Conservation (phyloP, 2,113 vertebrate genomes). For the Anhinga rufa region DNA sequence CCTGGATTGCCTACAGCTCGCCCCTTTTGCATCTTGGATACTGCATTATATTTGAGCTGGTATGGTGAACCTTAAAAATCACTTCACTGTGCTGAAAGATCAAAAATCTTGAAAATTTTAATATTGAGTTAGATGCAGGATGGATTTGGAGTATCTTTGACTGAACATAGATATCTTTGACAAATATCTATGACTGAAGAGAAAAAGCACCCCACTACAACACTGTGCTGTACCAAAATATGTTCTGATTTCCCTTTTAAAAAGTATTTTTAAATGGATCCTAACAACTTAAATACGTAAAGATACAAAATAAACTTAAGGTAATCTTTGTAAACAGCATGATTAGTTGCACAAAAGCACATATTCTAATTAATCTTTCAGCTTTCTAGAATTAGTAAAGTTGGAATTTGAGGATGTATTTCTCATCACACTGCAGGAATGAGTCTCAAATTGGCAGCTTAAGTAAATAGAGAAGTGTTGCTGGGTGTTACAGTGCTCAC, state of each 20-base stretch:
- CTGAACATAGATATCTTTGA: not conserved
- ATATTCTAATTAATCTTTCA: not conserved
- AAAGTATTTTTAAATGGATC: not conserved
- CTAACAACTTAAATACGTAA: not conserved
- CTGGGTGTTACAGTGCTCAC: no score
- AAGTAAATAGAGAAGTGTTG: no score
- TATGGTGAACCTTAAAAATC: not conserved
- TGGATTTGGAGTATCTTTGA: not conserved
- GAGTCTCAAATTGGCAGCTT: not conserved
- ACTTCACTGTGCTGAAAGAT: not conserved
- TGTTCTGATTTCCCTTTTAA: not conserved
- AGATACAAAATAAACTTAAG: not conserved
- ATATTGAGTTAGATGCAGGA: not conserved
- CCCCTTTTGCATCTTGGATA: rapidly evolving
- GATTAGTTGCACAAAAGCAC: not conserved
- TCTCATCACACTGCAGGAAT: not conserved
- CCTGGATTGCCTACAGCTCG: no score
- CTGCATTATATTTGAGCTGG: rapidly evolving
- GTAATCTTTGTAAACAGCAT: not conserved
- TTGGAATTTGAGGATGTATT: not conserved
- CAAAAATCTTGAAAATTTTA: not conserved
- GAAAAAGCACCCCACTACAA: not conserved
- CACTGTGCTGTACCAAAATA: not conserved
- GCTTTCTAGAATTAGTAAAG: not conserved
- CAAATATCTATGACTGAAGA: not conserved